Percentiles rank a stretch among this genome's conserved stretches.
These are phyloP conservation scores for Chiloscyllium plagiosum DNA, from an alignment of 2,113 vertebrate genomes.

Conservation along the genomic window DNA sequence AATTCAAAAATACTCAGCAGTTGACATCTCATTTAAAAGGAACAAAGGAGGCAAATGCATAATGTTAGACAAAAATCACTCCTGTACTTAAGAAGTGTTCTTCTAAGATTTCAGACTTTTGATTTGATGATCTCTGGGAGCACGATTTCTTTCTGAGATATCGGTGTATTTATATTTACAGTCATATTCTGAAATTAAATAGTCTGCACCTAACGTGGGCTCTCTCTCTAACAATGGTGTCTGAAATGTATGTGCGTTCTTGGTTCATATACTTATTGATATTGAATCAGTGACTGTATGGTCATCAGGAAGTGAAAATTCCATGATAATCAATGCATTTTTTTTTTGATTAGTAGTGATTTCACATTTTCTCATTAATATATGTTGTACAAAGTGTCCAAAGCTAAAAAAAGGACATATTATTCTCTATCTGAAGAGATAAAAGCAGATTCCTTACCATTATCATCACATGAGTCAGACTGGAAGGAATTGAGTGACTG, in stretches of 20 bases:
- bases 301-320: neutral
- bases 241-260: neutral
- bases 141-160: neutral
- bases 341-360: neutral
- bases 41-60: neutral
- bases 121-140: neutral
- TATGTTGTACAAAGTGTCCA: neutral
- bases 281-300: neutral
- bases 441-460: constrained; percentile 68
- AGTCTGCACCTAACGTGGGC: neutral
- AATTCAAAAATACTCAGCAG: neutral
- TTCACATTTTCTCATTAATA: neutral
- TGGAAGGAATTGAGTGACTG: constrained; percentile 93
- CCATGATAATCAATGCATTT: neutral
- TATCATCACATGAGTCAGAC: constrained; percentile 92
- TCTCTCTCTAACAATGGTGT: neutral
- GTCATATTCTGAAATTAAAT: neutral
- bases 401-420: neutral
- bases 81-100: neutral
- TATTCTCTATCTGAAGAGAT: neutral
- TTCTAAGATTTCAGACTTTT: neutral
- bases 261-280: neutral
- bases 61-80: neutral
- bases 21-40: neutral
- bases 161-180: neutral